These are phyloP conservation scores for Tauraco erythrolophus DNA, from an alignment of 2,113 vertebrate genomes.

Conservation along the genomic window DNA sequence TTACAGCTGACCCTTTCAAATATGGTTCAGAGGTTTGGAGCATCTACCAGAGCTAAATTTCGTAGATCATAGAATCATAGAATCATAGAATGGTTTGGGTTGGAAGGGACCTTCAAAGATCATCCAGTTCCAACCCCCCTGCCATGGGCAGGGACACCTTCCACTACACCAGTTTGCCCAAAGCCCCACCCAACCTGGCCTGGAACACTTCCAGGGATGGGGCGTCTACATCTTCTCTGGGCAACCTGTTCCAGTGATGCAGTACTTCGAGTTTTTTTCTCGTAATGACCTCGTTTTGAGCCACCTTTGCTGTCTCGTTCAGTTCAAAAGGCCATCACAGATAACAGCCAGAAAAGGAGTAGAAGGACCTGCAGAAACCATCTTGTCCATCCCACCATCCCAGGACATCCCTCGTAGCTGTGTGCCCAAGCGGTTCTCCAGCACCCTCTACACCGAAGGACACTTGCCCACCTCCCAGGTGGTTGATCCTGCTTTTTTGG, in stretches of 20 bases:
- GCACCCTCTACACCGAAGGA: rapidly evolving
- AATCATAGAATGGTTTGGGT: too few relatives aligned
- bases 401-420: not conserved
- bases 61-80: too few relatives aligned
- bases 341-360: not conserved
- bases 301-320: not conserved
- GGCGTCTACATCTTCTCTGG: too few relatives aligned
- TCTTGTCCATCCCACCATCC: not conserved
- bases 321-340: not conserved
- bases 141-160: too few relatives aligned
- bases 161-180: too few relatives aligned
- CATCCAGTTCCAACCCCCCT: too few relatives aligned
- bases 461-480: not conserved
- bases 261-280: not conserved
- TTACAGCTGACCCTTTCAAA: not conserved
- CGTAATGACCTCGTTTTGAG: not conserved
- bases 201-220: too few relatives aligned
- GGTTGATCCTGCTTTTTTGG: not conserved
- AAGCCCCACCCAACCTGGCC: too few relatives aligned
- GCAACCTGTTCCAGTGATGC: too few relatives aligned
- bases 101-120: too few relatives aligned
- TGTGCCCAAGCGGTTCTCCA: not conserved
- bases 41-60: not conserved
- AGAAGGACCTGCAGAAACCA: not conserved
- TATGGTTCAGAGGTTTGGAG: not conserved